phyloP scores from a whole-genome alignment of 2,113 vertebrate genomes.

The Zosterops hypoxanthus region DNA sequence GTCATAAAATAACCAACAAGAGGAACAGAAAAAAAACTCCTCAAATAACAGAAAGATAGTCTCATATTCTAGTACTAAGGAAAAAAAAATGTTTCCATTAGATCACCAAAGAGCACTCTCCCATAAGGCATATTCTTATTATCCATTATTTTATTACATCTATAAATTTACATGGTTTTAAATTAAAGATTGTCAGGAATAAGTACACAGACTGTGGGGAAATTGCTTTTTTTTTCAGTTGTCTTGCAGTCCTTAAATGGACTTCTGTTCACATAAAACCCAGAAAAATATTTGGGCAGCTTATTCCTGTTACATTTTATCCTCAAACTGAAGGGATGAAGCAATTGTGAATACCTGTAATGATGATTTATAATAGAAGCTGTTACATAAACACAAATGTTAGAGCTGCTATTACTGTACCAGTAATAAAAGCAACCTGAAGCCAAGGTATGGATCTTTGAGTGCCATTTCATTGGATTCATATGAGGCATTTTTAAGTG shows the following conservation, averaged over 20 bases:
- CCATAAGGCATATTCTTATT: background rate
- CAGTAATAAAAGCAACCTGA: background rate
- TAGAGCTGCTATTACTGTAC: background rate
- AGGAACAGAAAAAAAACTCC: background rate
- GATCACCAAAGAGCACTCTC: background rate
- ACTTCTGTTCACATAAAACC: background rate
- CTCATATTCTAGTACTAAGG: background rate
- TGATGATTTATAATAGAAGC: background rate
- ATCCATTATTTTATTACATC: background rate
- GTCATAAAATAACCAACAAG: background rate
- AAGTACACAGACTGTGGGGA: background rate
- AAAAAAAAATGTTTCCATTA: background rate
- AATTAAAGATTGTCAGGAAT: background rate
- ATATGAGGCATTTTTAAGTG: background rate
- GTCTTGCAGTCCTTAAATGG: background rate
- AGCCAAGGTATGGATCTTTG: background rate
- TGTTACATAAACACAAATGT: background rate
- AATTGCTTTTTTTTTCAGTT: background rate
- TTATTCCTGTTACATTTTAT: background rate
- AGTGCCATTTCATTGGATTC: background rate
- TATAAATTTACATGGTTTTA: background rate
- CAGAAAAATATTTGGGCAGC: background rate
- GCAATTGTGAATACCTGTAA: background rate
- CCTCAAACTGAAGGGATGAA: background rate
- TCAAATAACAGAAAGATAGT: background rate